Base-by-base conservation (phyloP, 1,140 invertebrate genomes). In the Zaprionus kolodkinae region DNA sequence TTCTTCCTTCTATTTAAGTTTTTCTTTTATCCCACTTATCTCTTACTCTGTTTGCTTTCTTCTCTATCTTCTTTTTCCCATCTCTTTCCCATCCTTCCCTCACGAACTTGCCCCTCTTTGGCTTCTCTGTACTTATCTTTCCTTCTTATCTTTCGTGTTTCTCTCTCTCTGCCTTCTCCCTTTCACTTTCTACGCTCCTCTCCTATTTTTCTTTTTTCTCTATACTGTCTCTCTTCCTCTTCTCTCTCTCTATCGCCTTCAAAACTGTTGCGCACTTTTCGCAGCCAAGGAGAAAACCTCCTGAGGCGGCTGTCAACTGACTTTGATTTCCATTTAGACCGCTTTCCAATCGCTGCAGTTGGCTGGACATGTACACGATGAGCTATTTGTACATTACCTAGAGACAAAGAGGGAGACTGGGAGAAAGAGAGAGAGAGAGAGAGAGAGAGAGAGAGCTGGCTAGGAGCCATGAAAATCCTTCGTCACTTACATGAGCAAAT, bases 401-500 rank as follows among this genome's bases (percentile, higher is more conserved):
- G 7, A 21, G 45, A 3, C 43, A 45, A 6, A 40, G 38, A 6
- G 12, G 12, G 21, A 21, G 21, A 21, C 21, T 12, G 38, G 5
- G 7, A 10, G 9, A 48, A 4, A 11, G 2, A 25, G 45, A 7
- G 2, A 48, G 3, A 33, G 10, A 27, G 33, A 25, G 2, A 4
- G 40, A 2, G 15, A 21, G 33, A 6, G 3, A 1, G 25, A 27
- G 25, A 1, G 1, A 27, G 25, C 25, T 27, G 25, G 25, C 25
- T 1, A 27, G 4, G 3, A 40, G 7, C 59, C 27, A 59, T 74
- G n/a, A 63, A 68, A 70, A 74, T 70, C 35, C 52, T 35, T 35
- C 52, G 33, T 33, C 59, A 63, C 59, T 74, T 63, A 63, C 33
- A 63, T 70, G 66, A n/a, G 52, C 59, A 69, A 74, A 74, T 62